Conservation (phyloP, 2,113 vertebrate genomes). For the Myrmecophaga tridactyla region DNA sequence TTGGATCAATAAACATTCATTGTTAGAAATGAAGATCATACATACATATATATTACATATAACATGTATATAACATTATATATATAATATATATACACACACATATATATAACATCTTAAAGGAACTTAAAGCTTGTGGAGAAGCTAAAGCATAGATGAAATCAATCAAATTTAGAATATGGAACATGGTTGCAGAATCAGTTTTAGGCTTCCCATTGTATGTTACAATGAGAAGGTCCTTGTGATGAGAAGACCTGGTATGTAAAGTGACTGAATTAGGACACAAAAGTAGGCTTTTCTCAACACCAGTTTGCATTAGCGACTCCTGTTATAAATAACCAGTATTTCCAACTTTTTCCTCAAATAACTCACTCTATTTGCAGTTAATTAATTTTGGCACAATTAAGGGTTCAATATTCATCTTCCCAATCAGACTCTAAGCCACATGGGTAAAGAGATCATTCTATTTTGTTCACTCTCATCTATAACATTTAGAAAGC, state of each 20-base stretch:
- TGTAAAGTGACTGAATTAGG: background rate
- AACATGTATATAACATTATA: background rate
- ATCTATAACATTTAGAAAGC: background rate
- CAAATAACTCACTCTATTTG: background rate
- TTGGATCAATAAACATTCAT: background rate
- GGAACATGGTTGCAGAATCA: background rate
- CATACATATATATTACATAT: background rate
- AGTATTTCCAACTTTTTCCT: background rate
- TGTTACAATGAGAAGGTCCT: background rate
- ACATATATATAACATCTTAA: background rate
- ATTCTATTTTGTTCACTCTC: background rate
- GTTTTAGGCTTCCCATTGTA: background rate
- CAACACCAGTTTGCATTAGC: background rate
- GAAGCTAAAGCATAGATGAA: background rate
- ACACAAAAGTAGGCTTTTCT: background rate
- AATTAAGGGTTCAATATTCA: background rate
- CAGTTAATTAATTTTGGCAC: background rate
- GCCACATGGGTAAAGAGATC: background rate
- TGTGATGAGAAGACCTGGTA: background rate
- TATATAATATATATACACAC: too few relatives aligned
- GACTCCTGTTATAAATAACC: background rate
- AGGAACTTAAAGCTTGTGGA: background rate
- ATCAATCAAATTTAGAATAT: background rate
- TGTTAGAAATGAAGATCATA: background rate
- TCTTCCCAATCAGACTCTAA: background rate